Conservation (phyloP, 2,888 invertebrate species). For the Chrysolina americana region DNA sequence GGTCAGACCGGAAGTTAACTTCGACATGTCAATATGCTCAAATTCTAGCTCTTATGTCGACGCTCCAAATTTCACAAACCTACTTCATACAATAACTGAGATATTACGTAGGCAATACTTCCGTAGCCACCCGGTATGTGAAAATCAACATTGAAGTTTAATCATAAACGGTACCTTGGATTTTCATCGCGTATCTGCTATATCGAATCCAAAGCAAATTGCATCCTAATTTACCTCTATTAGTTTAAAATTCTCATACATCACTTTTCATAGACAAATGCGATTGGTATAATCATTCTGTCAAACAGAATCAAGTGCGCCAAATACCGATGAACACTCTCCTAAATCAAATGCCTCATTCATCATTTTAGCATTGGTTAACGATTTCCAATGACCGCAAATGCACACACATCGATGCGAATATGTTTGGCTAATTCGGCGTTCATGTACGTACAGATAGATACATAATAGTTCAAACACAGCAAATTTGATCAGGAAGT, state of each 20-base stretch:
- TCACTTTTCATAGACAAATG: background rate
- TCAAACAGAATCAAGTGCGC: constrained; percentile 15
- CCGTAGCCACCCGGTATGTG: too few species aligned
- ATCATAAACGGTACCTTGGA: too few species aligned
- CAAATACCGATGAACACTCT: constrained; percentile 22
- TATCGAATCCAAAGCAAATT: too few species aligned
- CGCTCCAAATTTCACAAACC: too few species aligned
- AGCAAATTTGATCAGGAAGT: constrained; percentile 18
- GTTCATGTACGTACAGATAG: constrained; percentile 7
- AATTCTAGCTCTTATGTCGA: too few species aligned
- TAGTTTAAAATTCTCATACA: background rate
- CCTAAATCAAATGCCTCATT: constrained; percentile 24
- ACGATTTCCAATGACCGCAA: constrained; percentile 22
- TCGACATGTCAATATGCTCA: too few species aligned
- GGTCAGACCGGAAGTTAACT: too few species aligned
- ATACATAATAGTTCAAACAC: constrained; percentile 10
- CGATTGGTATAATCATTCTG: constrained; percentile 1
- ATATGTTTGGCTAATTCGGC: constrained; percentile 18
- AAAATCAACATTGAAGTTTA: too few species aligned
- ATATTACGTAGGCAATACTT: too few species aligned
- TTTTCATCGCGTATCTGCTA: too few species aligned
- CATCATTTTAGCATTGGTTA: constrained; percentile 19
- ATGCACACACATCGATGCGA: constrained; percentile 16
- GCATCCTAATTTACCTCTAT: too few species aligned
- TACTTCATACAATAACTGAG: too few species aligned